A percentile compares a stretch with the other conserved stretches of the same genome.
These are phyloP conservation scores for Scelioninae gen. 1 DNA, from an alignment of 2,888 invertebrate species.

Conservation along the genomic window DNA sequence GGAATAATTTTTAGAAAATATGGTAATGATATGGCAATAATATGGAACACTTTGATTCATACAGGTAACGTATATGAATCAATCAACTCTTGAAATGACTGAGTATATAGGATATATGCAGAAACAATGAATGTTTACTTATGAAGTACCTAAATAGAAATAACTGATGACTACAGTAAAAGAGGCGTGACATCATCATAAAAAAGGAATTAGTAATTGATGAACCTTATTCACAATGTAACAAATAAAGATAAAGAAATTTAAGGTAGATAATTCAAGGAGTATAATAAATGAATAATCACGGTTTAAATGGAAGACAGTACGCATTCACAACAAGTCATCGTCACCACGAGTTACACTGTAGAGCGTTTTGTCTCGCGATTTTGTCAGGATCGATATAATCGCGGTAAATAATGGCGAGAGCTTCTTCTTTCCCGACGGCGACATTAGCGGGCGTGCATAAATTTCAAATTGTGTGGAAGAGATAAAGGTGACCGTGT, in stretches of 20 bases:
- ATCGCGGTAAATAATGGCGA: slow-evolving; percentile 61
- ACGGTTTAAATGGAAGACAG: slow-evolving; percentile 17
- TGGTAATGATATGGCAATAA: too few species aligned
- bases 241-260: slow-evolving; percentile 20
- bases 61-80: too few species aligned
- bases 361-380: slow-evolving; percentile 49
- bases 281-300: slow-evolving; percentile 43
- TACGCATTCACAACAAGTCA: slow-evolving; percentile 33
- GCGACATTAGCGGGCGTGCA: slow-evolving; percentile 71
- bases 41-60: too few species aligned
- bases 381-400: slow-evolving; percentile 57
- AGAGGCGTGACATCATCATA: neutral
- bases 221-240: slow-evolving; percentile 21
- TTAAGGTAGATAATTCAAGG: slow-evolving; percentile 31
- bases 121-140: too few species aligned
- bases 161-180: too few species aligned
- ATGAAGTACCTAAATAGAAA: too few species aligned
- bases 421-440: slow-evolving; percentile 52
- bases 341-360: slow-evolving; percentile 20
- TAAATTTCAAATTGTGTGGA: slow-evolving; percentile 80
- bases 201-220: slow-evolving; percentile 19
- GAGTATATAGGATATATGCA: too few species aligned
- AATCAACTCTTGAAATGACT: too few species aligned
- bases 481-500: slow-evolving; percentile 77
- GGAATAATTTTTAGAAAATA: too few species aligned